Percentiles rank a stretch among this genome's conserved stretches.
phyloP scores from a whole-genome alignment of 2,797 vertebrate genomes.

The Lates japonicus region DNA sequence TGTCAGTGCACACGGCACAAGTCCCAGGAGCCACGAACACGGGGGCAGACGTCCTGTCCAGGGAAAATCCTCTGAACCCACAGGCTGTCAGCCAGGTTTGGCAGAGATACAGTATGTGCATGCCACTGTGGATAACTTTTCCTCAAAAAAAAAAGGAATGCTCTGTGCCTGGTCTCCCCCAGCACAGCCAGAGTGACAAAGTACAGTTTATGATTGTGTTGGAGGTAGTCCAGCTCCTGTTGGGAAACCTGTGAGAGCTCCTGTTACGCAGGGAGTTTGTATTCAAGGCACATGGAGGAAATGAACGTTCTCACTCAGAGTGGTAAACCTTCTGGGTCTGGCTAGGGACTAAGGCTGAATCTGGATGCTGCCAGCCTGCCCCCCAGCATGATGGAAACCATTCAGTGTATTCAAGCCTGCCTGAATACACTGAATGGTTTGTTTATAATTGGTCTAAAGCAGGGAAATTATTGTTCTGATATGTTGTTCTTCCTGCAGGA shows the following conservation, averaged over 20 bases:
- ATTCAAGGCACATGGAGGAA: conserved; percentile 21
- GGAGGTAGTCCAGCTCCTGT: conserved; percentile 26
- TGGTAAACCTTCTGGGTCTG: conserved; percentile 8
- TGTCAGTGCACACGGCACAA: background rate
- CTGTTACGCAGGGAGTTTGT: conserved; percentile 1
- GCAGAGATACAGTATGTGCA: conserved; percentile 15
- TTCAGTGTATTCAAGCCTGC: conserved; percentile 14
- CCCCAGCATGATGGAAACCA: conserved; percentile 8
- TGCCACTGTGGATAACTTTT: conserved; percentile 15
- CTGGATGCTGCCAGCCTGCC: conserved; percentile 5
- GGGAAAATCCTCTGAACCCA: conserved; percentile 19
- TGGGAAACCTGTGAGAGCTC: conserved; percentile 15
- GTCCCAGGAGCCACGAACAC: background rate
- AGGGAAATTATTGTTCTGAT: conserved; percentile 10
- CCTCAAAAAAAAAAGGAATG: background rate
- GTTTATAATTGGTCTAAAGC: conserved; percentile 18
- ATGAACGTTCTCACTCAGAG: conserved; percentile 18
- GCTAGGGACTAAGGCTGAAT: conserved; percentile 2
- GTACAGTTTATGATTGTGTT: conserved; percentile 18
- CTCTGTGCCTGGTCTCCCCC: background rate
- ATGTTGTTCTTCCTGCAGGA: conserved; percentile 18
- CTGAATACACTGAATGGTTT: background rate
- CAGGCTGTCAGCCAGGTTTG: conserved; percentile 16
- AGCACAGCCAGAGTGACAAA: conserved; percentile 16
- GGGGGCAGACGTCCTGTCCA: conserved; percentile 16